Base-by-base conservation (phyloP, 2,113 vertebrate genomes). In the Dicerorhinus sumatrensis region DNA sequence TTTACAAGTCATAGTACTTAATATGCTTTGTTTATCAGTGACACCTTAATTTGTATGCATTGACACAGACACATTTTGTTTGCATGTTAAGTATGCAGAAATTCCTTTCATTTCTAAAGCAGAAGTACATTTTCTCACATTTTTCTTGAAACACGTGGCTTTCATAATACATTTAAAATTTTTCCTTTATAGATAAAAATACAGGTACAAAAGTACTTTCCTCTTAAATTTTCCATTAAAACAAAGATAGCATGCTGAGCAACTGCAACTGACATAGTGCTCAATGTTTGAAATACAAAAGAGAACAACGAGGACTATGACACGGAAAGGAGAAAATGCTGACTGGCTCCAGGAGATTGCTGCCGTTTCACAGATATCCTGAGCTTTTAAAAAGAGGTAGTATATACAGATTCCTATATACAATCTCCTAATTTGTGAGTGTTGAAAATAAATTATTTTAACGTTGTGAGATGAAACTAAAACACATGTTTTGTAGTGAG, bases 181-280 rank as follows among this genome's bases (percentile, higher is more conserved):
- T 27, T 48, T 33, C 23, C 16, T 58, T 2, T 85, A 39, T 42
- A 46, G 70, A 51, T 91, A 89, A 58, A 12, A 10, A 56, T 36
- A 20, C 1, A 33, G 1, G n/a, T 6, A 27, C 9, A 42, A 85
- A 87, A 2, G 0, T 2, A 16, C 10, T 75, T 89, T 76, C 31
- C 33, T 67, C 6, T 80, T 70, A 75, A 95, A 93, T 65, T 33
- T 81, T 80, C 13, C 85, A 1, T 23, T 62, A 48, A 85, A 77
- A 36, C 48, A 80, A 25, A 72, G 1, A 65, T 46, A 60, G 27
- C 6, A 27, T 29, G 33, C 9, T 77, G 60, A 85, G 65, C 27
- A 94, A 76, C 42, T 90, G 0, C 10, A 76, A 4, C 29, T 36
- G 84, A 29, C 36, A 58, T 14, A 42, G 10, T 3, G 16, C 13